Evolutionary conservation across 2,113 vertebrate species (phyloP), one percentile per base, ranked within the genome.

Genomic region (Syrmaticus mikado): DNA sequence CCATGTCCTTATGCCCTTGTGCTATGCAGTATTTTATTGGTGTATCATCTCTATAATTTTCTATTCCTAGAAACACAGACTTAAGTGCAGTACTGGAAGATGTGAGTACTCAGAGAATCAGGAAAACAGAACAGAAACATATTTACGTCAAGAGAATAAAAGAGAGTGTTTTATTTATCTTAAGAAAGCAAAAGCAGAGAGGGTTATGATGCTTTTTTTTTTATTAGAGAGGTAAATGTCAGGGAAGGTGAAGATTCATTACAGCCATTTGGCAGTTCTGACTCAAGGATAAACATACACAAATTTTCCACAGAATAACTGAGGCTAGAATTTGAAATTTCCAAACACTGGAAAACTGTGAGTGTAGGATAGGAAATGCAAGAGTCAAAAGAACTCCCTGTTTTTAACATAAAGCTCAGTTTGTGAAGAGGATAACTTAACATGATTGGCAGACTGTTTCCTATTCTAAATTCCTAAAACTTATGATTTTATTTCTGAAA

Each of bases 401-500:
- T 87, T 93, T 85, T 80, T 71, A 82, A 45, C 62, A 30, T 22
- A 67, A 82, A 75, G 20, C 24, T 88, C 53, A 2, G 11, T 50
- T 81, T 84, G 32, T 74, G 46, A 55, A 67, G 15, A 9, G 43
- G 10, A 6, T 72, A 68, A 38, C 57, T 60, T 13, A 62, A 43
- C 12, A 27, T 30, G 43, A 45, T 28, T 86, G 83, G 21, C 65
- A 90, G 86, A 55, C 71, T 40, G n/a, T 81, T 86, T 93, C 68
- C 38, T 74, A 10, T 62, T 93, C 3, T 1, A 50, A 41, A 28
- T 34, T 83, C 52, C 30, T 83, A 66, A 90, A 85, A 32, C 46
- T 24, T 50, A 24, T 83, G 32, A 53, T 83, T 88, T 90, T 88
- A 45, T 90, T 93, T 78, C 40, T 46, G 93, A 67, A 92, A 74